phyloP scores from a whole-genome alignment of 37 sponge, comb jelly and placozoan genomes.

The Cliona cf. orientalis region DNA sequence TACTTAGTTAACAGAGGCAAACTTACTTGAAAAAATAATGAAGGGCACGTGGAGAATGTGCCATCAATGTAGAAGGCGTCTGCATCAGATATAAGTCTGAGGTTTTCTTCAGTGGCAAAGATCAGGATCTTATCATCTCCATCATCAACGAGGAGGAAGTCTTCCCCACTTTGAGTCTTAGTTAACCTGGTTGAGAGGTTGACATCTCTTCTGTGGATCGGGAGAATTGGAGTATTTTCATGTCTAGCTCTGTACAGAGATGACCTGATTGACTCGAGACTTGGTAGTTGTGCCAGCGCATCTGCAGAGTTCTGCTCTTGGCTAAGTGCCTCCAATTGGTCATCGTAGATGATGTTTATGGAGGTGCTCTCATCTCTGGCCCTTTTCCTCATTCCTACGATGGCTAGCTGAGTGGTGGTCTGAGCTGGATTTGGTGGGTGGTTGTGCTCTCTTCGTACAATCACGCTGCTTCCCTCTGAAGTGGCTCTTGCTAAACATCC shows the following conservation, averaged over 20 bases:
- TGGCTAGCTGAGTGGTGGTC: not conserved
- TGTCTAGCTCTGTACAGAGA: constrained; percentile 20
- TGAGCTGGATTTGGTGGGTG: constrained; percentile 15
- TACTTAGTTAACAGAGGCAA: not conserved
- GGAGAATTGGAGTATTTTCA: constrained; percentile 7
- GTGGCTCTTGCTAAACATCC: constrained; percentile 12
- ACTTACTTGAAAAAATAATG: not conserved
- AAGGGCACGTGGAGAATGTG: constrained; percentile 26
- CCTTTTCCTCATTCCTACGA: constrained; percentile 16
- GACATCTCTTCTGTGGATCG: constrained; percentile 19
- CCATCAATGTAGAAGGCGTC: constrained; percentile 26
- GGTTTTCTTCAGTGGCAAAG: constrained; percentile 30
- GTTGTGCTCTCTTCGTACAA: not conserved
- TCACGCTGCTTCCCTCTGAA: constrained; percentile 10
- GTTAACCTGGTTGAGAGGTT: constrained; percentile 15
- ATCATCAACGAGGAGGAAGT: constrained; percentile 24
- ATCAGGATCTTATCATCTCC: constrained; percentile 22
- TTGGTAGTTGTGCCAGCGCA: constrained; percentile 6
- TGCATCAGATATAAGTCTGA: constrained; percentile 21
- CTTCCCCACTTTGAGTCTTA: constrained; percentile 14
- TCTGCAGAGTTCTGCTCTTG: not conserved
- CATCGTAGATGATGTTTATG: constrained; percentile 22
- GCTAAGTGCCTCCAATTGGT: constrained; percentile 1
- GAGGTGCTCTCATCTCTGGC: constrained; percentile 24
- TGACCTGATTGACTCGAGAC: constrained; percentile 17